Evolutionary conservation across 2,888 invertebrate genomes (phyloP), one percentile per base, ranked within the genome.

Genomic region (Pharmacophagus antenor): DNA sequence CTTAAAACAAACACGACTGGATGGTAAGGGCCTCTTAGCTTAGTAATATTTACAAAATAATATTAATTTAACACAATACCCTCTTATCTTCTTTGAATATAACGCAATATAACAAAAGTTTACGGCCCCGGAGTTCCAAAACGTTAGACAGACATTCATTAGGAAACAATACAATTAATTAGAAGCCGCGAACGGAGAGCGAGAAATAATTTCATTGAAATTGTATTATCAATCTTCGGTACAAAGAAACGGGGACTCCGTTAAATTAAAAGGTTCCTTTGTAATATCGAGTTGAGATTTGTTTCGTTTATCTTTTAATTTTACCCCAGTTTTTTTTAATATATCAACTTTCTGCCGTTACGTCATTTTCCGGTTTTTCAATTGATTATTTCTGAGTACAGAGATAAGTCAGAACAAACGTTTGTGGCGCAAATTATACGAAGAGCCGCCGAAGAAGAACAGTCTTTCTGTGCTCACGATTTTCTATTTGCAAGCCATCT

Each of bases 101-200:
- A 15, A 31, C 31, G 31, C 15, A 3, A 12, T 31, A 31, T 31
- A 31, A 31, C 12, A 31, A 12, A 31, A 31, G 10, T 31, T 31
- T 31, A 15, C 31, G 42, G 42, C 41, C 17, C 7, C 41, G 8
- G 17, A 52, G 52, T 52, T 52, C 10, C 10, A 17, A 17, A 41
- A 17, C 41, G 37, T 41, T 44, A 25, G 23, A 25, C 23, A 18
- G 23, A 53, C 52, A 17, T 42, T 25, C 12, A 57, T 65, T 47
- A 22, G 31, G 10, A 42, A 53, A 44, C 53, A 59, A 54, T 41
- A 25, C 44, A 41, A 53, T 53, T 44, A 53, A 53, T 53, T 53
- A 18, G n/a, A 53, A 53, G 53, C 18, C 25, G 22, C 17, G 18
- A 42, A 53, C 53, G 8, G 44, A 22, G 25, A 31, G 10, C 17